These are phyloP conservation scores for Aphidius ervi DNA, from an alignment of 1,140 invertebrate genomes.

Conservation along the genomic window DNA sequence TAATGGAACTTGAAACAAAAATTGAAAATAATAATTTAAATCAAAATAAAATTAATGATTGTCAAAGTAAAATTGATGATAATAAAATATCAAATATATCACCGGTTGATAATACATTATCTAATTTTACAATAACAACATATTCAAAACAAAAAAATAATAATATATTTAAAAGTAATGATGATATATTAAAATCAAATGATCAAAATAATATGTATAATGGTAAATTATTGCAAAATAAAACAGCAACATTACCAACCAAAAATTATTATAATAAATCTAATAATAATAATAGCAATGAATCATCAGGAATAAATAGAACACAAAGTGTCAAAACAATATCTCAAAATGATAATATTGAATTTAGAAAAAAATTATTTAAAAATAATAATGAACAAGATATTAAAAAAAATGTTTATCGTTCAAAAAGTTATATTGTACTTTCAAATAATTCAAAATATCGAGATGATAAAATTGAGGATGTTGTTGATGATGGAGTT, in stretches of 20 bases:
- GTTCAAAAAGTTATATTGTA: conserved; percentile 47
- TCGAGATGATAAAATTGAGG: conserved; percentile 9
- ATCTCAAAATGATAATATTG: too few species aligned
- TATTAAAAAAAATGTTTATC: conserved; percentile 31
- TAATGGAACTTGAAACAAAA: conserved; percentile 38
- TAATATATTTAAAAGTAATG: conserved; percentile 41
- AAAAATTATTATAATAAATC: too few species aligned
- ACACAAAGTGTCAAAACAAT: too few species aligned
- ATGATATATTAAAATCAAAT: background rate
- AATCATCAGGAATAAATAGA: background rate
- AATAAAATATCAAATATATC: conserved; percentile 34
- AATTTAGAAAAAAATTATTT: too few species aligned
- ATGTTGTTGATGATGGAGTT: conserved; percentile 1
- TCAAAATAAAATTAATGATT: conserved; percentile 13
- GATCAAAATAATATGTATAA: background rate
- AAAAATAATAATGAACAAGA: conserved; percentile 20
- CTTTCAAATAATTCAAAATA: conserved; percentile 37
- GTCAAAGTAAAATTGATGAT: conserved; percentile 9
- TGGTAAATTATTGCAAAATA: conserved; percentile 27
- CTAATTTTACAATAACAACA: conserved; percentile 50
- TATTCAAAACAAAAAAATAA: conserved; percentile 42
- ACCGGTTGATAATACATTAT: conserved; percentile 43
- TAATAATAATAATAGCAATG: too few species aligned
- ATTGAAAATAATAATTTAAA: conserved; percentile 28
- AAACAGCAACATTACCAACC: background rate